These are phyloP conservation scores for Notarius quadriscutis DNA, from an alignment of 2,113 vertebrate genomes.

Conservation along the genomic window DNA sequence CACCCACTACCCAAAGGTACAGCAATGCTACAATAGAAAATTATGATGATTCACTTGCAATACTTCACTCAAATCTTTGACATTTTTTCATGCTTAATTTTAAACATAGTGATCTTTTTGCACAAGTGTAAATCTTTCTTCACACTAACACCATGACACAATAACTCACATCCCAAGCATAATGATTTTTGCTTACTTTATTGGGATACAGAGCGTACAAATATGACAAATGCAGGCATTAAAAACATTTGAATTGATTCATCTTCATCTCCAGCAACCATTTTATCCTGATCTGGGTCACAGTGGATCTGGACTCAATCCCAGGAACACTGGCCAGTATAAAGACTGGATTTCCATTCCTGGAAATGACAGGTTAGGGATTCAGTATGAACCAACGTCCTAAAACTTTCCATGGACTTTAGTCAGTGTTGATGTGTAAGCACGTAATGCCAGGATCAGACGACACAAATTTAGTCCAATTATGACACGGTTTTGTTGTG, in stretches of 20 bases:
- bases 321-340: not conserved
- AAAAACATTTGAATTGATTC: not conserved
- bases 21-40: not conserved
- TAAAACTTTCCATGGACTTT: not conserved
- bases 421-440: not conserved
- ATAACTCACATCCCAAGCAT: not conserved
- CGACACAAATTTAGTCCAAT: no score
- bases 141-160: not conserved
- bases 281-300: not conserved
- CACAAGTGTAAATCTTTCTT: not conserved
- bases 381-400: not conserved
- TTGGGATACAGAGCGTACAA: not conserved
- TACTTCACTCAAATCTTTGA: not conserved
- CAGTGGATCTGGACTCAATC: not conserved
- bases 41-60: not conserved
- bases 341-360: not conserved
- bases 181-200: not conserved
- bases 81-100: not conserved
- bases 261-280: not conserved
- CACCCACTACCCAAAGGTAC: not conserved
- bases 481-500: no score
- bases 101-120: not conserved
- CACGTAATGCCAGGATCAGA: no score
- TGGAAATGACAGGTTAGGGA: not conserved
- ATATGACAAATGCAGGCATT: not conserved